Base-by-base conservation (phyloP, 2,113 vertebrate genomes). In the Crotalus horridus region DNA sequence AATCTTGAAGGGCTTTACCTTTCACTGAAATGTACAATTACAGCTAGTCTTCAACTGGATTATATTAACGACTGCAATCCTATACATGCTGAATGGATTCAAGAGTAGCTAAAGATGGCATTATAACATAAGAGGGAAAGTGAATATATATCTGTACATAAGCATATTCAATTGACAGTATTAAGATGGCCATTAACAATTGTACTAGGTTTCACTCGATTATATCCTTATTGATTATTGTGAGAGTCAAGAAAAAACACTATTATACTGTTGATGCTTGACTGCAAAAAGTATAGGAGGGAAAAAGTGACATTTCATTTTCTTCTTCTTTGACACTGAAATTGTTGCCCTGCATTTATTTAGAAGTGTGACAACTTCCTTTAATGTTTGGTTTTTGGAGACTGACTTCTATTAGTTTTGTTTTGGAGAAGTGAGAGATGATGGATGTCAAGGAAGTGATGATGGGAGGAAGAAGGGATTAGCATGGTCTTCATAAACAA, bases 401-500 rank as follows among this genome's bases (percentile, higher is more conserved):
- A 94, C 59, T 90, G 33, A 4, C 29, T 33, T 91, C 33, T 33
- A 48, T 92, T 61, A 55, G 2, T 91, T 89, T 74, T 33, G 85
- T 55, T 91, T 74, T 89, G 61, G 59, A 91, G 58, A 92, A 91
- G 93, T 94, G 92, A 46, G 85, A 61, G 33, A 85, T 88, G 46
- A 85, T 39, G 85, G 54, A 39, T 90, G 56, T 87, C 33, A 89
- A 89, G 26, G n/a, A 81, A 89, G 56, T 53, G 88, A 87, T 39
- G 11, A 69, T 87, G 56, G 26, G 74, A 93, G 92, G 93, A 94
- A 93, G 90, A 59, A 90, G 92, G 91, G 94, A 97, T 97, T 97
- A 97, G 81, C 7, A 0, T 59, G 93, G 92, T 94, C 95, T 96
- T 93, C 86, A 87, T 96, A 96, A 96, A 97, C 93, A 97, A 96